These are phyloP conservation scores for Sogatella furcifera DNA, from an alignment of 1,140 invertebrate species.

Conservation along the genomic window DNA sequence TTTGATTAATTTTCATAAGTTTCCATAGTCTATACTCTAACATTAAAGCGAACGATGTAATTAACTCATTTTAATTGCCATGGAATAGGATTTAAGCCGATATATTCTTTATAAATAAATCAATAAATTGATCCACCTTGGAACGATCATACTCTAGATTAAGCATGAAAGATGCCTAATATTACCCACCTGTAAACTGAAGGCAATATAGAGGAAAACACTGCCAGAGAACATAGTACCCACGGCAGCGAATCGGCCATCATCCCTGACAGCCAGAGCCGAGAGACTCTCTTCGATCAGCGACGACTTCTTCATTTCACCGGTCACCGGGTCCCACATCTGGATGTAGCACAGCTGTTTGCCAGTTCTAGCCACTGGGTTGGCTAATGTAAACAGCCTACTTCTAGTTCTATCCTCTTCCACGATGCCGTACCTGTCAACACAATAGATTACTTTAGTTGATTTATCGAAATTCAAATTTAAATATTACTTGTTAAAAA, in stretches of 20 bases:
- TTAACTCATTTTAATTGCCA: too few relatives aligned
- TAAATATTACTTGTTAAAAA: too few relatives aligned
- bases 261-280: constrained; percentile 76
- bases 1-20: too few relatives aligned
- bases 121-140: too few relatives aligned
- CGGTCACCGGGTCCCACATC: constrained; percentile 51
- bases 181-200: constrained; percentile 70
- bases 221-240: constrained; percentile 88
- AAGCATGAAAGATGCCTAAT: constrained; percentile 2
- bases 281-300: constrained; percentile 63
- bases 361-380: constrained; percentile 52
- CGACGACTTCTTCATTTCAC: constrained; percentile 41
- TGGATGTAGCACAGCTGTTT: constrained; percentile 49
- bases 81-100: too few relatives aligned
- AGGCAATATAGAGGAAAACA: constrained; percentile 81
- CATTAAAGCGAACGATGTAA: too few relatives aligned
- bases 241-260: constrained; percentile 82
- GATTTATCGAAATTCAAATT: constrained; percentile 6
- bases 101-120: too few relatives aligned
- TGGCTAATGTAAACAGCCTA: constrained; percentile 71
- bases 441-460: not conserved
- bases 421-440: constrained; percentile 52
- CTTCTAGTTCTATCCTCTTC: constrained; percentile 50
- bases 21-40: too few relatives aligned
- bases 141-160: too few relatives aligned